Evolutionary conservation across 2,113 vertebrate genomes (phyloP), one percentile per base, ranked within the genome.

Genomic region (Tauraco erythrolophus): DNA sequence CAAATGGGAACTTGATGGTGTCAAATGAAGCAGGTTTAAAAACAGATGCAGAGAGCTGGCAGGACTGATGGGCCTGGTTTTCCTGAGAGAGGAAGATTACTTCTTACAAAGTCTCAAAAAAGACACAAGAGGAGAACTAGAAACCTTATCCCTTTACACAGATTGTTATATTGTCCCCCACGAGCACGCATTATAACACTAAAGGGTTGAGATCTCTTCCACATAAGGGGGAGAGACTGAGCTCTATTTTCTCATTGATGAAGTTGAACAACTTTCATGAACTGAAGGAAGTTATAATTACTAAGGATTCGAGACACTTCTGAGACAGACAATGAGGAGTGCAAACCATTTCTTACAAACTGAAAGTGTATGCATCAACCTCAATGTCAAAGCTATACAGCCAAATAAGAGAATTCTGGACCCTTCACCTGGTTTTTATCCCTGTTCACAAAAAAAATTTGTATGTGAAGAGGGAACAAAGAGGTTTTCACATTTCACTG

Each of bases 101-200:
- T 51, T 80, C 60, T 58, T 35, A 25, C 6, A 35, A 83, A 72
- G 37, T 77, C 60, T 66, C 41, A 68, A 70, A 80, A 77, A 92
- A 70, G 9, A 54, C 43, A 41, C 9, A 33, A 39, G 46, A 87
- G 23, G 25, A 84, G 10, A 66, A 77, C 21, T 22, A 89, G 35
- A 92, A 88, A 64, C n/a, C 31, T 33, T 69, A 51, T 10, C 25
- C 51, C 17, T 57, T 61, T 31, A 64, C 19, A 68, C 1, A 22
- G 13, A 56, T 3, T 19, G 37, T 53, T 89, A 92, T 61, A 91
- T 70, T 88, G 69, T 76, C 21, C 54, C 51, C 24, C 27, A 12
- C 4, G 8, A 80, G 31, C n/a, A 46, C 0, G 0, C 24, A 16
- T 2, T 61, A 9, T 41, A 82, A 56, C 31, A 37, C 28, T 3